These are phyloP conservation scores for Sphenopsis melanotis DNA, from an alignment of 2,797 vertebrate species.

Conservation along the genomic window DNA sequence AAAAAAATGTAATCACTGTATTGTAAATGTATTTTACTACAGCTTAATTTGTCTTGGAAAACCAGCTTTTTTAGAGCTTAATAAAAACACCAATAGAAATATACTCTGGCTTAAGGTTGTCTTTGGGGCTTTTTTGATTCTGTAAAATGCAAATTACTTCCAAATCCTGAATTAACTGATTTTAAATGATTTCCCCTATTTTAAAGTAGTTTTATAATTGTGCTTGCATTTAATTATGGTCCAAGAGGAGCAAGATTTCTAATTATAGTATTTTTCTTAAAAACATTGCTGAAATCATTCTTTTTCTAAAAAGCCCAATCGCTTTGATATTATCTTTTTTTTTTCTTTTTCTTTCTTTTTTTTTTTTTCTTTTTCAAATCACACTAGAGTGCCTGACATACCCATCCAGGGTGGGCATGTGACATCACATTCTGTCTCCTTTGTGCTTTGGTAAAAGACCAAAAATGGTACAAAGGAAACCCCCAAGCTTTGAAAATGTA, in stretches of 20 bases:
- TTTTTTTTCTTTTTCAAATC: not conserved
- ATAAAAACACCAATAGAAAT: not conserved
- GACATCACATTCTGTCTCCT: not conserved
- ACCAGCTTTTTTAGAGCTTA: not conserved
- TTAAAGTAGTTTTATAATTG: not conserved
- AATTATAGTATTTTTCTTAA: conserved; percentile 3
- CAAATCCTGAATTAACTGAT: not conserved
- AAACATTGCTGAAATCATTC: not conserved
- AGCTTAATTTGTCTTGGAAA: not conserved
- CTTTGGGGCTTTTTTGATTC: not conserved
- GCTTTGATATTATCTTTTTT: not conserved
- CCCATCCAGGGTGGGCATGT: not conserved
- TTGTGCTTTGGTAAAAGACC: not conserved
- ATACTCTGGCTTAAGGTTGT: not conserved
- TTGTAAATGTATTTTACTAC: not conserved
- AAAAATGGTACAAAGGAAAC: not conserved
- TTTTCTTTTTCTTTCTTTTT: too few relatives aligned
- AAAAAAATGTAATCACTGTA: not conserved
- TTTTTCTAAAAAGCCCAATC: not conserved
- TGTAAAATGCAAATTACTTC: conserved; percentile 25
- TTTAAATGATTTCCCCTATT: not conserved
- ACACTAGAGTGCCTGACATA: not conserved
- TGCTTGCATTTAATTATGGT: not conserved
- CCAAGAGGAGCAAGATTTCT: not conserved
- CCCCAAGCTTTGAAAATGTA: not conserved